A percentile compares a stretch with the other conserved stretches of the same genome.
Evolutionary conservation across 2,888 invertebrate genomes (phyloP).

Genomic region (Caenorhabditis doughertyi): DNA sequence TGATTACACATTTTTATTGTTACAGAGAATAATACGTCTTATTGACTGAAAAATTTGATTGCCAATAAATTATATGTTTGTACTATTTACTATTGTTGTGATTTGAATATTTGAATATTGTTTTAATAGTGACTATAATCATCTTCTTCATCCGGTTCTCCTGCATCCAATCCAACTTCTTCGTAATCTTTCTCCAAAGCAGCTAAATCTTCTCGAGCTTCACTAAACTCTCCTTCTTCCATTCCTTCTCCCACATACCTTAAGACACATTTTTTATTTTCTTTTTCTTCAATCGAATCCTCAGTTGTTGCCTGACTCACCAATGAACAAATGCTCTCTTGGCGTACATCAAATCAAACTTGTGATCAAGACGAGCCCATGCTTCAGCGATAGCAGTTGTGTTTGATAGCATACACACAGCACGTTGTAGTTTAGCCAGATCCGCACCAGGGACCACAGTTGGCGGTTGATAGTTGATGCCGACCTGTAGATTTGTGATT

Average conservation of each 20-base stretch:
- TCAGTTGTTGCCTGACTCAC: slow-evolving; percentile 74
- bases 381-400: slow-evolving; percentile 86
- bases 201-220: slow-evolving; percentile 80
- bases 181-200: slow-evolving; percentile 78
- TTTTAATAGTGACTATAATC: slow-evolving; percentile 65
- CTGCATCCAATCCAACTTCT: slow-evolving; percentile 72
- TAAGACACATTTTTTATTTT: slow-evolving; percentile 27
- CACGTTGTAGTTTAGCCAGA: slow-evolving; percentile 86
- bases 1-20: no score
- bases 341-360: slow-evolving; percentile 87
- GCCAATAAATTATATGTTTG: no score
- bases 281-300: no score
- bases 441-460: slow-evolving; percentile 94
- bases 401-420: slow-evolving; percentile 88
- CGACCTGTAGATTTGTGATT: slow-evolving; percentile 83
- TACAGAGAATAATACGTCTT: no score
- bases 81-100: not conserved
- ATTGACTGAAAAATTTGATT: no score
- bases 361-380: slow-evolving; percentile 89
- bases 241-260: slow-evolving; percentile 86
- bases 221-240: slow-evolving; percentile 82
- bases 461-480: slow-evolving; percentile 84
- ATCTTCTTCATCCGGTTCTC: slow-evolving; percentile 70
- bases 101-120: not conserved
- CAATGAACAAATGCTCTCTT: slow-evolving; percentile 84